phyloP scores from a whole-genome alignment of 2,888 invertebrate genomes.

The Rhimphoctona megacephalus region DNA sequence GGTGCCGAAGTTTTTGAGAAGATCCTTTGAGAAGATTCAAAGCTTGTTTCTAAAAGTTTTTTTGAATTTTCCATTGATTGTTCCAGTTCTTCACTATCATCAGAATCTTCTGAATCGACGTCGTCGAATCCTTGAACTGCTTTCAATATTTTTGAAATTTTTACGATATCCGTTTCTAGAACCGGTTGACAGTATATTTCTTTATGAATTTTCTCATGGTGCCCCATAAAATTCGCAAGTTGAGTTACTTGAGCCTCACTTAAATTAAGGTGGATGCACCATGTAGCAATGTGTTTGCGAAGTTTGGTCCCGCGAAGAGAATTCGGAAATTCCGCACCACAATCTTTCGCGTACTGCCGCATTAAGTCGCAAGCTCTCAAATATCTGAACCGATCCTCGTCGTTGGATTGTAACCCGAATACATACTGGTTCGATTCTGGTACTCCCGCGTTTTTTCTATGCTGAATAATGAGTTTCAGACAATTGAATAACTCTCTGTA shows the following conservation, averaged over 20 bases:
- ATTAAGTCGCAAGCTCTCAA: conserved; percentile 72
- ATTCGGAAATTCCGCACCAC: conserved; percentile 71
- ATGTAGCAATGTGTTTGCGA: conserved; percentile 68
- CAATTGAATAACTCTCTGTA: conserved; percentile 54
- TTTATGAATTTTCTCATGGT: conserved; percentile 63
- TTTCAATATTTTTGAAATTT: conserved; percentile 71
- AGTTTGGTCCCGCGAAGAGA: conserved; percentile 68
- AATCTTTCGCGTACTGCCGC: conserved; percentile 69
- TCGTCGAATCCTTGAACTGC: conserved; percentile 66
- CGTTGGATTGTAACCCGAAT: conserved; percentile 61
- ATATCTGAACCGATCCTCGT: conserved; percentile 60
- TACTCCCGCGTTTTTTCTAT: conserved; percentile 55
- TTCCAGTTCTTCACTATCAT: background rate
- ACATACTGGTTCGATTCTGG: conserved; percentile 63
- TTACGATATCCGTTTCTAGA: conserved; percentile 70
- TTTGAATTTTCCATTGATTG: background rate
- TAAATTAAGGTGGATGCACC: conserved; percentile 64
- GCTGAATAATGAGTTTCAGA: conserved; percentile 57
- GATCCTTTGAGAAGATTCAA: background rate
- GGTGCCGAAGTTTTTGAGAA: conserved; percentile 13
- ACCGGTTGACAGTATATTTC: conserved; percentile 72
- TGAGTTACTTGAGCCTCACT: conserved; percentile 45
- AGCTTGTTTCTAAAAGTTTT: background rate
- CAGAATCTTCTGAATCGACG: conserved; percentile 1
- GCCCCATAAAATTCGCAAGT: conserved; percentile 68